Evolutionary conservation across 1,140 invertebrate genomes (phyloP).

Genomic region (Drosophila lacertosa): DNA sequence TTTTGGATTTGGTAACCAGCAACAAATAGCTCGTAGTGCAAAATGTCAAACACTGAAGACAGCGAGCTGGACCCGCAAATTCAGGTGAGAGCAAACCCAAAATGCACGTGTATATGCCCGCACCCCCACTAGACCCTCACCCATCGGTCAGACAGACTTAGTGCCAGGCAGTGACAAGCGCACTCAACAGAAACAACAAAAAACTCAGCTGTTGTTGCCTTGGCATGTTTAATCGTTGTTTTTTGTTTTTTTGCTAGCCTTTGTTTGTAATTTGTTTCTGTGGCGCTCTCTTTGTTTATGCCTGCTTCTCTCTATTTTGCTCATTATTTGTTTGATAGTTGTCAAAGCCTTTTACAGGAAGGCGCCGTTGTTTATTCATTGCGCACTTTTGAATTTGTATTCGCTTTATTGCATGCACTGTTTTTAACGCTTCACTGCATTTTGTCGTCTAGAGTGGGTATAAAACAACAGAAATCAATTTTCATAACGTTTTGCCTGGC

Average conservation of each 20-base stretch:
- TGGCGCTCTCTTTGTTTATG: conserved; percentile 23
- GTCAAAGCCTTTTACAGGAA: conserved; percentile 39
- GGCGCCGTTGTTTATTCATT: conserved; percentile 38
- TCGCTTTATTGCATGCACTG: conserved; percentile 50
- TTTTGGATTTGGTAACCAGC: conserved; percentile 22
- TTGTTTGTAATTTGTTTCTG: conserved; percentile 33
- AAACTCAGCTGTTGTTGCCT: conserved; percentile 55
- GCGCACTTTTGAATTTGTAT: conserved; percentile 16
- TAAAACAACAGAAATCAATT: conserved; percentile 57
- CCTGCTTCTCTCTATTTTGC: conserved; percentile 6
- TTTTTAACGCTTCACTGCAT: conserved; percentile 52
- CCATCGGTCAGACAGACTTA: conserved; percentile 6
- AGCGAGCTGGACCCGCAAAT: conserved; percentile 86
- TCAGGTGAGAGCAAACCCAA: conserved; percentile 84
- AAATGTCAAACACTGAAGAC: conserved; percentile 74
- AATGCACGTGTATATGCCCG: conserved; percentile 37
- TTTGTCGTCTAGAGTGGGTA: conserved; percentile 20
- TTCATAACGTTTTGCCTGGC: conserved; percentile 33
- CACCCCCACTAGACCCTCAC: background rate
- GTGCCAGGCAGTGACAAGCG: conserved; percentile 46
- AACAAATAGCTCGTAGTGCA: conserved; percentile 40
- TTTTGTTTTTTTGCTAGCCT: conserved; percentile 36
- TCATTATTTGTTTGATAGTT: conserved; percentile 47
- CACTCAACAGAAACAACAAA: conserved; percentile 11
- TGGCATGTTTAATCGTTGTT: conserved; percentile 54